phyloP scores from a whole-genome alignment of 1,140 invertebrate species.

The Atopsyche davidsoni region DNA sequence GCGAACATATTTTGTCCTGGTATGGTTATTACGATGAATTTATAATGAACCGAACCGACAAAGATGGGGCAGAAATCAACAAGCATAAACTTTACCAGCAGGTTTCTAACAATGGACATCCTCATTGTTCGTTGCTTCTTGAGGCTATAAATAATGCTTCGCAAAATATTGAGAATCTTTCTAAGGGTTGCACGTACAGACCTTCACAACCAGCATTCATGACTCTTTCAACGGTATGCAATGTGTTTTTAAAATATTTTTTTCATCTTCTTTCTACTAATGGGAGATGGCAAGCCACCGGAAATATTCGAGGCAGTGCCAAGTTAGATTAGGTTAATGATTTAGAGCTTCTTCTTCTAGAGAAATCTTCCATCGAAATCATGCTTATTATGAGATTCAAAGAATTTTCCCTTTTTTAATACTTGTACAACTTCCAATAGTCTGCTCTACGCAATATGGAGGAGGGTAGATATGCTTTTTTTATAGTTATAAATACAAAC shows the following conservation, averaged over 20 bases:
- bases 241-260: constrained; percentile 9
- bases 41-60: constrained; percentile 5
- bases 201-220: constrained; percentile 38
- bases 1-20: constrained; percentile 11
- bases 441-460: no score
- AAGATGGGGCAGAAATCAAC: constrained; percentile 6
- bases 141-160: constrained; percentile 34
- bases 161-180: constrained; percentile 36
- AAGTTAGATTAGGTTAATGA: background rate
- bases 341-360: no score
- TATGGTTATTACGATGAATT: constrained; percentile 10
- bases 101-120: constrained; percentile 34
- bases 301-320: no score
- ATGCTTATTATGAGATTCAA: no score
- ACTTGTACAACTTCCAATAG: no score
- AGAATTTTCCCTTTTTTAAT: no score
- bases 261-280: no score
- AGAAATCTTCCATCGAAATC: no score
- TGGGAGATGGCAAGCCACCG: no score
- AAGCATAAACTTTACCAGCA: constrained; percentile 15
- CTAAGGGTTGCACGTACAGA: constrained; percentile 40
- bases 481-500: no score
- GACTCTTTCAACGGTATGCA: constrained; percentile 39
- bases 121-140: constrained; percentile 36
- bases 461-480: no score